Evolutionary conservation across 92 coral and sea anemone genomes (phyloP), one percentile per base, ranked within the genome.

Genomic region (Paramuricea clavata): DNA sequence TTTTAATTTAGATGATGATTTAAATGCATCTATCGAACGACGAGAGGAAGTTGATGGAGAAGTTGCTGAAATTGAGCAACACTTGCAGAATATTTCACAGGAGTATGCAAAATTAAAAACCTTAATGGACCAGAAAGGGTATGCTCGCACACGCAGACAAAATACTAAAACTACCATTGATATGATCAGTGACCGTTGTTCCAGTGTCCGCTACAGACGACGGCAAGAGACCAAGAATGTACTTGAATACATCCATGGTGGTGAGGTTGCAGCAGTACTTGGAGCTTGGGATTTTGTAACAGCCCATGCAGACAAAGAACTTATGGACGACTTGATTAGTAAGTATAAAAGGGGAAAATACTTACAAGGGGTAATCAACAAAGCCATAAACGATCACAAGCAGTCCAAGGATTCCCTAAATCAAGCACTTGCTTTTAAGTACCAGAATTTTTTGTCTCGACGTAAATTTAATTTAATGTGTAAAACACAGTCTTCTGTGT

Each of bases 271-370:
- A 79, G 41, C 25, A 28, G 74, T 67, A 25, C 36, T 13, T 81
- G 92, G 93, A 19, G 91, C 94, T 27, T 83, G 89, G 94, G 89
- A 91, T 30, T 87, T 82, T n/a, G 71, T 93, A 16, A 82, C 39
- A 27, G 90, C 90, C 16, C n/a, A n/a, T n/a, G n/a, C n/a, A n/a
- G n/a, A n/a, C n/a, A n/a, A 87, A 56, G 95, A 90, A 81, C 81
- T 93, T 67, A 34, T 93, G 61, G 78, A 28, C 54, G 88, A 83
- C 31, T 74, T 93, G 12, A 43, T 92, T 27, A 75, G 22, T 39
- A 72, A 81, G 10, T 93, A 74, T 72, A 93, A 90, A 67, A 87
- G 86, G 54, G 93, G 93, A 23, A 69, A 69, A 39, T 42, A 72
- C 50, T 42, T 72, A 32, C 78, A 34, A 39, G 17, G 17, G 10